Conservation (phyloP, 2,113 vertebrate genomes). For the Ellobius talpinus region DNA sequence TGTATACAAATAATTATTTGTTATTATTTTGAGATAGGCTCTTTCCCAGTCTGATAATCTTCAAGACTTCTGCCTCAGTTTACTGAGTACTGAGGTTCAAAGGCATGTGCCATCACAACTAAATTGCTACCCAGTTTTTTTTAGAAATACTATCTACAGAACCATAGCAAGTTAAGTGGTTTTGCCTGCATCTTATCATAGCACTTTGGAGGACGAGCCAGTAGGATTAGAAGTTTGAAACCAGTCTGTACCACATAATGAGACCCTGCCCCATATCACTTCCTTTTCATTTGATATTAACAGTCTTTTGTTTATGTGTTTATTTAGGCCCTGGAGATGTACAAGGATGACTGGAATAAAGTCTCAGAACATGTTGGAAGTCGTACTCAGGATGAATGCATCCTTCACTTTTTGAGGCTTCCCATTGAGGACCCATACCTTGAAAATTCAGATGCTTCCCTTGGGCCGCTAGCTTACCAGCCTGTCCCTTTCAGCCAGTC, state of each 20-base stretch:
- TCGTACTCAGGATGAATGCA: slow-evolving; percentile 98
- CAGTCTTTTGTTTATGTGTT: not conserved
- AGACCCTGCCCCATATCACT: not conserved
- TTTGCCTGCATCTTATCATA: not conserved
- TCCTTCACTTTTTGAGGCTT: slow-evolving; percentile 96
- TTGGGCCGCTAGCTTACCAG: slow-evolving; percentile 96
- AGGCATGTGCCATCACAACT: not conserved
- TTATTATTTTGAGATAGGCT: not conserved
- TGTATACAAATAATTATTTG: not conserved
- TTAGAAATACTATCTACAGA: not conserved
- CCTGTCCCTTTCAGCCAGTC: slow-evolving; percentile 98
- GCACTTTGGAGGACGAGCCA: not conserved
- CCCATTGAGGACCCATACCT: slow-evolving; percentile 98
- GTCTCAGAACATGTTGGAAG: slow-evolving; percentile 98
- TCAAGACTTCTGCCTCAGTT: not conserved
- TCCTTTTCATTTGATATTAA: not conserved
- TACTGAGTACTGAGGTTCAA: not conserved
- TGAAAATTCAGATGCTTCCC: slow-evolving; percentile 93
- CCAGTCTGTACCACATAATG: not conserved
- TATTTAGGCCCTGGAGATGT: slow-evolving; percentile 96
- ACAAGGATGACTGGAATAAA: slow-evolving; percentile 99
- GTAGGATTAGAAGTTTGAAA: not conserved
- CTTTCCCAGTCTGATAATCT: not conserved
- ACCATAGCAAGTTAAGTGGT: not conserved
- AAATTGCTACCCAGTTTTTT: not conserved